Evolutionary conservation across 2,797 vertebrate genomes (phyloP).

Genomic region (Microcaecilia unicolor): DNA sequence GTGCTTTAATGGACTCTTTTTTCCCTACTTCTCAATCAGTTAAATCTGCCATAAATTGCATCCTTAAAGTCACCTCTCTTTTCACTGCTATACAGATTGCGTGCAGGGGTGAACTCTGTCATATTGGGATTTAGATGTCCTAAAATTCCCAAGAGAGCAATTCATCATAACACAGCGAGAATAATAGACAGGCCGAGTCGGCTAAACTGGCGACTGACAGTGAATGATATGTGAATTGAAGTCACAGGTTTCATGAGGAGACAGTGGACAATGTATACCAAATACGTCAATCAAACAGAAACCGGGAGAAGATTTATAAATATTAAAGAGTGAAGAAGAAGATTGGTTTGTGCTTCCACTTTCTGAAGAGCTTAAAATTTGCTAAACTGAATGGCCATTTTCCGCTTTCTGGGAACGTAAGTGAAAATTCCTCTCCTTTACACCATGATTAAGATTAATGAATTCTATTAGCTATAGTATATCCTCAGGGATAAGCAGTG

Average conservation of each 20-base stretch:
- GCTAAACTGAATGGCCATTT: slow-evolving; percentile 32
- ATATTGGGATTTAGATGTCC: slow-evolving; percentile 62
- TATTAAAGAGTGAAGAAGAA: slow-evolving; percentile 47
- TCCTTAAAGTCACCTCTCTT: slow-evolving; percentile 43
- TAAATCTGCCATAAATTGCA: slow-evolving; percentile 52
- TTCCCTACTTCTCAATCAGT: slow-evolving; percentile 19
- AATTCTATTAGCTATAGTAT: too few species aligned
- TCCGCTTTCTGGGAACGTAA: too few species aligned
- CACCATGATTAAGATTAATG: too few species aligned
- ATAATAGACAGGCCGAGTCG: slow-evolving; percentile 44
- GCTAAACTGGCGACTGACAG: slow-evolving; percentile 36
- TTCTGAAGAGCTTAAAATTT: slow-evolving; percentile 23
- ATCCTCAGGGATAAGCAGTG: too few species aligned
- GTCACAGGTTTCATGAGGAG: slow-evolving; percentile 27
- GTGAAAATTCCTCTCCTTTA: background rate
- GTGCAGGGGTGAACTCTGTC: slow-evolving; percentile 49
- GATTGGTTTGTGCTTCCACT: slow-evolving; percentile 33
- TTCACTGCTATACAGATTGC: slow-evolving; percentile 45
- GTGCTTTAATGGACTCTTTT: background rate
- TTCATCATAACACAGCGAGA: slow-evolving; percentile 50
- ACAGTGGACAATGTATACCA: slow-evolving; percentile 27
- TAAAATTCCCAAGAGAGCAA: slow-evolving; percentile 46
- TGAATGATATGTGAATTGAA: slow-evolving; percentile 41
- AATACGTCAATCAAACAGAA: slow-evolving; percentile 42
- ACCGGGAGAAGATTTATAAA: slow-evolving; percentile 32